phyloP scores from a whole-genome alignment of 2,113 vertebrate species.

The Gnathonemus echidnorhynchus region DNA sequence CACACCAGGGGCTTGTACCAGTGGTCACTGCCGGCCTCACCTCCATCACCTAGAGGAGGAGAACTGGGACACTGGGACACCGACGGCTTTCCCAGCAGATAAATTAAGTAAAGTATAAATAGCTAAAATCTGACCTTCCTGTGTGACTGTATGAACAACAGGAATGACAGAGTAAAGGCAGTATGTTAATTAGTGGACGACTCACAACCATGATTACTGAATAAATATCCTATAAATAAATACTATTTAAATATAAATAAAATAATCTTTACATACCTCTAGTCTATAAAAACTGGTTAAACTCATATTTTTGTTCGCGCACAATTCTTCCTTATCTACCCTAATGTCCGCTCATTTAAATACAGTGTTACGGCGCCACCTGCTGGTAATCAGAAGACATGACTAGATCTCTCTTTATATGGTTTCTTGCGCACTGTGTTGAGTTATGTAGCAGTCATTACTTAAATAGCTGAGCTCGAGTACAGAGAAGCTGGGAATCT shows the following conservation, averaged over 20 bases:
- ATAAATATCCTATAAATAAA: not conserved
- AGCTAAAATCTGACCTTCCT: not conserved
- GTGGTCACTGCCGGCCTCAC: slow-evolving; percentile 46
- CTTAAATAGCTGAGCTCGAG: not conserved
- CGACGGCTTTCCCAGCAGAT: not conserved
- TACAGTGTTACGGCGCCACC: not conserved
- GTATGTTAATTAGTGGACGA: not conserved
- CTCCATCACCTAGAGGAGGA: slow-evolving; percentile 46
- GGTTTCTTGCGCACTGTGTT: not conserved
- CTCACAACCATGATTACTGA: not conserved
- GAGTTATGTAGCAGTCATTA: not conserved
- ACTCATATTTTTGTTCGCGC: not conserved
- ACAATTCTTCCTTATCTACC: not conserved
- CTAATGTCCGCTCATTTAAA: not conserved
- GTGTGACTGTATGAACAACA: not conserved
- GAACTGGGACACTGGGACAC: slow-evolving; percentile 2
- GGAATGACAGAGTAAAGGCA: not conserved
- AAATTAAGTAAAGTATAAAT: not conserved
- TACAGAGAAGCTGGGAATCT: not conserved
- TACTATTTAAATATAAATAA: not conserved
- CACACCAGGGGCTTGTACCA: slow-evolving; percentile 83
- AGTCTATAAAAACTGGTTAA: not conserved
- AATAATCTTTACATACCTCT: not conserved
- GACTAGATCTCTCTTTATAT: not conserved
- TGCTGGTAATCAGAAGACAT: not conserved